Conservation (phyloP, 2,888 invertebrate species). For the Pegoplata infirma region DNA sequence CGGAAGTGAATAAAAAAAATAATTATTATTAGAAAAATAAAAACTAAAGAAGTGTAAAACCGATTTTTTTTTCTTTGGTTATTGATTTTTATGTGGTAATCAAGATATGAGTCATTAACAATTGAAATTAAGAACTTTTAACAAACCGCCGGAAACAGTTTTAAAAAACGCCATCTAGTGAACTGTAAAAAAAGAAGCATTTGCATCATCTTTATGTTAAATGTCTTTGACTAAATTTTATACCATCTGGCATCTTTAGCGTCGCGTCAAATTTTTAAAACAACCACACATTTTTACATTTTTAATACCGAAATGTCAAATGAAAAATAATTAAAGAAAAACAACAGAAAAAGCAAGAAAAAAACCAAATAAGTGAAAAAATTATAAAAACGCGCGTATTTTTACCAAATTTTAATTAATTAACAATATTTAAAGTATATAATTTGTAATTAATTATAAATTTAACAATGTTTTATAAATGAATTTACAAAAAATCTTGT, state of each 20-base stretch:
- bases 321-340: slow-evolving; percentile 47
- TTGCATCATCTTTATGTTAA: too few relatives aligned
- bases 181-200: too few relatives aligned
- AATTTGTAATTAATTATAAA: background rate
- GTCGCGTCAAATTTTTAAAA: slow-evolving; percentile 46
- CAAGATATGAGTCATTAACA: too few relatives aligned
- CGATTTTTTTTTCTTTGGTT: too few relatives aligned
- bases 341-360: slow-evolving; percentile 47
- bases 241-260: slow-evolving; percentile 42
- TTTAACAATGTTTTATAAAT: background rate
- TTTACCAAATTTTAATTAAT: slow-evolving; percentile 45
- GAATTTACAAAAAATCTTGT: slow-evolving; percentile 13
- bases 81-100: too few relatives aligned
- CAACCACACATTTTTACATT: background rate
- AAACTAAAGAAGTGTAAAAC: too few relatives aligned
- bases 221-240: too few relatives aligned
- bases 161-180: too few relatives aligned
- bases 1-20: too few relatives aligned
- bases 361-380: slow-evolving; percentile 51
- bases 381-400: slow-evolving; percentile 55
- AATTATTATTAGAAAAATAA: too few relatives aligned
- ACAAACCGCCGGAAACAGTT: too few relatives aligned
- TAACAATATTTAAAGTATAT: slow-evolving; percentile 30
- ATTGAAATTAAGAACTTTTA: too few relatives aligned
- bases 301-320: slow-evolving; percentile 44